Percentiles rank a stretch among this genome's conserved stretches.
Conservation (phyloP, 2,113 vertebrate species). For the Cyanoliseus patagonus region DNA sequence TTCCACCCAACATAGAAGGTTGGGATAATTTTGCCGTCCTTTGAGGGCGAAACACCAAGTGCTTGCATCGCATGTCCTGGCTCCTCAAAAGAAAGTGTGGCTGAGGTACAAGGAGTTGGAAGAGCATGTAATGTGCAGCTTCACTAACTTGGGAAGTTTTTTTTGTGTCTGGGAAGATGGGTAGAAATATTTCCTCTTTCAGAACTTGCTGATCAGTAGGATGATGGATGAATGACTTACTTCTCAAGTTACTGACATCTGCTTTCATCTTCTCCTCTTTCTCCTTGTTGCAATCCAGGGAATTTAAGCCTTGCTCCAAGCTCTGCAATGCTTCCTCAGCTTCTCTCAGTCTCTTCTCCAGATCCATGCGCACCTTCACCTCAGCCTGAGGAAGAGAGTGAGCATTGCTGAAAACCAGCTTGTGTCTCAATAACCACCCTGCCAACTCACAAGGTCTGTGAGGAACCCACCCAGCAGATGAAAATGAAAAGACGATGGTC, state of each 20-base stretch:
- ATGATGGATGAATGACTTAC: conserved; percentile 74
- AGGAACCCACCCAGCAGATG: not conserved
- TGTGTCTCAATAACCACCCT: not conserved
- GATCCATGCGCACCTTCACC: conserved; percentile 88
- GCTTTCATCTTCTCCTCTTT: conserved; percentile 92
- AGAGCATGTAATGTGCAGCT: not conserved
- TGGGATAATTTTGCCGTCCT: not conserved
- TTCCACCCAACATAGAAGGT: not conserved
- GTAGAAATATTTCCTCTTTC: not conserved
- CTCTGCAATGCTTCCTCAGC: conserved; percentile 89
- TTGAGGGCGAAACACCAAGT: not conserved
- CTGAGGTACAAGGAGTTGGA: not conserved
- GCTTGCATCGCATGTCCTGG: not conserved
- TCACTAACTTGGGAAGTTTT: not conserved
- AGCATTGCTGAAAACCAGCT: not conserved
- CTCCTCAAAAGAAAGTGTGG: not conserved
- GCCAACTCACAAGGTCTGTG: not conserved
- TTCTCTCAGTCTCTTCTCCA: conserved; percentile 87
- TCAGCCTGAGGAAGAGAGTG: conserved; percentile 77
- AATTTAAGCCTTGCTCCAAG: conserved; percentile 90
- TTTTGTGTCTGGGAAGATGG: not conserved
- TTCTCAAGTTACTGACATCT: conserved; percentile 90
- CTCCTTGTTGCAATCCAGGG: conserved; percentile 84
- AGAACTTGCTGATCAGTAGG: not conserved
- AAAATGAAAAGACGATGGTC: not conserved